These are phyloP conservation scores for Rhodophaea formosa DNA, from an alignment of 2,888 invertebrate species.

Conservation along the genomic window DNA sequence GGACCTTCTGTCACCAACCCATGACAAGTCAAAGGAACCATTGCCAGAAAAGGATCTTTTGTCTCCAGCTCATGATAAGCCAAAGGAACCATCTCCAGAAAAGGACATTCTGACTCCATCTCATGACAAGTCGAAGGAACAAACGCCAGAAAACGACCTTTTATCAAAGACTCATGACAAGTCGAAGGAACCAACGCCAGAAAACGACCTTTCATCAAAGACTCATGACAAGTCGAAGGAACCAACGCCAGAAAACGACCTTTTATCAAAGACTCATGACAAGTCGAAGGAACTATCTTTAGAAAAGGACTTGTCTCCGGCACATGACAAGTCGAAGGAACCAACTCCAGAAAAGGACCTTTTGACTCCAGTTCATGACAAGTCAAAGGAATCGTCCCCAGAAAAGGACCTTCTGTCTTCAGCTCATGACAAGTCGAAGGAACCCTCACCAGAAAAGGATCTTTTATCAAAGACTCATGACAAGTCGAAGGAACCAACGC, in stretches of 20 bases:
- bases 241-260: neutral
- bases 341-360: neutral
- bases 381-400: neutral
- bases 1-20: neutral
- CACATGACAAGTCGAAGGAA: neutral
- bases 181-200: too few species aligned
- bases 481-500: constrained; percentile 1
- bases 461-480: neutral
- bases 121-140: too few species aligned
- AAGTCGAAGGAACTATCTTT: neutral
- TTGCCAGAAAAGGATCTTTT: neutral
- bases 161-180: too few species aligned
- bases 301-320: neutral
- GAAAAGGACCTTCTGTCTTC: neutral
- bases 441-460: constrained; percentile 13
- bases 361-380: neutral
- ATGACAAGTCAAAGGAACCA: neutral
- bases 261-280: neutral
- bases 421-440: constrained; percentile 3
- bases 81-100: constrained; percentile 12
- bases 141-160: too few species aligned
- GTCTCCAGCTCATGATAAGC: neutral
- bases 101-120: neutral
- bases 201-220: too few species aligned
- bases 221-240: too few species aligned